Conservation (phyloP, 1,140 invertebrate genomes). For the Myzus persicae region DNA sequence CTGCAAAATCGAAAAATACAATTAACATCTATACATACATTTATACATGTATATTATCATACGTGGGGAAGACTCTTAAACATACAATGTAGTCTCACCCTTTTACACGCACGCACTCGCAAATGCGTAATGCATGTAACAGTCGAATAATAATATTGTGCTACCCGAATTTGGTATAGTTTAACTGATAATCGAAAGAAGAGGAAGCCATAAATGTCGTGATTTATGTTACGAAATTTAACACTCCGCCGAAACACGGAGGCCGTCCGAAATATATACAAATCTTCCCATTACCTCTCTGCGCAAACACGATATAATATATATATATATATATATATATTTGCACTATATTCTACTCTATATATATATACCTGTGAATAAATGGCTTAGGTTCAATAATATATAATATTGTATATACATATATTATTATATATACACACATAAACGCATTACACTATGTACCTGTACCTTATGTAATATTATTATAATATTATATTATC, state of each 20-base stretch:
- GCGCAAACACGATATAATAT: not conserved
- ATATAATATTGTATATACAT: not conserved
- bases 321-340: not conserved
- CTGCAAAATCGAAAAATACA: no score
- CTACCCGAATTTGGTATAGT: not conserved
- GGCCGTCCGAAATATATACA: not conserved
- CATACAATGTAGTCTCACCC: no score
- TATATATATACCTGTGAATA: not conserved
- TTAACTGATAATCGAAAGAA: constrained; percentile 28
- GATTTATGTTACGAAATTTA: constrained; percentile 38
- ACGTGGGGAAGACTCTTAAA: not conserved
- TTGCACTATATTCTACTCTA: not conserved
- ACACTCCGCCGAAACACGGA: not conserved
- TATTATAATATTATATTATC: not conserved
- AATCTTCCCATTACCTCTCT: constrained; percentile 8
- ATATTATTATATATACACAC: not conserved
- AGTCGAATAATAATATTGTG: not conserved
- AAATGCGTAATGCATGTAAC: not conserved
- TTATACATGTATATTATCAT: no score
- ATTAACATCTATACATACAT: no score
- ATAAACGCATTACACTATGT: not conserved
- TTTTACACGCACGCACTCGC: not conserved
- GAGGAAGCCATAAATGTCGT: not conserved
- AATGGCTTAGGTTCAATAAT: not conserved
- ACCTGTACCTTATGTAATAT: no score